Base-by-base conservation (phyloP, 2,888 invertebrate species). In the Cryptus armator region DNA sequence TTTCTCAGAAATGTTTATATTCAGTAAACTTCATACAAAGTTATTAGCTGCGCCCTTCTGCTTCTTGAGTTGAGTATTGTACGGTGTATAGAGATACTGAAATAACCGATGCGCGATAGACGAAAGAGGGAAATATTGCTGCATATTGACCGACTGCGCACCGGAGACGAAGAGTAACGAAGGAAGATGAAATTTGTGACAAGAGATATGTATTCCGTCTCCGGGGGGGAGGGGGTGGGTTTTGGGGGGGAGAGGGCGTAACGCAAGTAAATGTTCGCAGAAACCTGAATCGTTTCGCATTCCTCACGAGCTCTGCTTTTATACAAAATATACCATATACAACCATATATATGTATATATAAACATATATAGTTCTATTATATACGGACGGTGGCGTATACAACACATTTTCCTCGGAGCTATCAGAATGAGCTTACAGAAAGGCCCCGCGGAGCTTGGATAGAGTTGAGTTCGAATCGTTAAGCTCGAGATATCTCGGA, bases 391-490 rank as follows among this genome's bases (percentile, higher is more conserved):
- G 6, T 37, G 10, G 43, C 32, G 46, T 59, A 43, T 29, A 72
- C n/a, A 72, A 24, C 3, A 44, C 14, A 74, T 64, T 67, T 81
- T 56, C n/a, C 56, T 14, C 64, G 66, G 37, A 37, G 37, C 44
- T 67, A 71, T 76, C 74, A 56, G 53, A 72, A 86, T 64, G 77
- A 77, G 77, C 68, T 74, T 74, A 67, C 56, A 74, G 43, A 75
- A 77, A 83, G 62, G 68, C 74, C 51, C 7, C 44, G 46, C 71
- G 64, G 53, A 53, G 77, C 44, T 62, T 53, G 56, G 56, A 76
- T 68, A 86, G 75, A 37, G 37, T 37, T 78, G 81, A 75, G 71
- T 82, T 71, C 84, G 80, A 78, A 81, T 78, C 85, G 81, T 86
- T 81, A 70, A 83, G 74, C 46, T 64, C 80, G 81, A 72, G 72